phyloP scores from a whole-genome alignment of 2,888 invertebrate species.

The Timema podura region DNA sequence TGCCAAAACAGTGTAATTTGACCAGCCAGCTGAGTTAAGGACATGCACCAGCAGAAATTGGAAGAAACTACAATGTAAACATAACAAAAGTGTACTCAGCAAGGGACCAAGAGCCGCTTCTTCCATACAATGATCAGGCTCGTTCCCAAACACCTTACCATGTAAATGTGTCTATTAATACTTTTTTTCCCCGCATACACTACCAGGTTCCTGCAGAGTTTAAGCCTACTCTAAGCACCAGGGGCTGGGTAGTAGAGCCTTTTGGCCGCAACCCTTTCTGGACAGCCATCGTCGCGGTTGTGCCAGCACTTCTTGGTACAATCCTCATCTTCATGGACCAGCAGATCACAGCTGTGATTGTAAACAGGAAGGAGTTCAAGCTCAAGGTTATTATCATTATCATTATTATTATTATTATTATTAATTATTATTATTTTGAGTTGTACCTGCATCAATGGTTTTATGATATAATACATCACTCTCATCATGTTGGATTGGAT shows the following conservation, averaged over 20 bases:
- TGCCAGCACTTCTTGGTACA: conserved; percentile 91
- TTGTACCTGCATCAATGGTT: too few species aligned
- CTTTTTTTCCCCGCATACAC: too few species aligned
- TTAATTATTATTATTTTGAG: too few species aligned
- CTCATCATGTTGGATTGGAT: too few species aligned
- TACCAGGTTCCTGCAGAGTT: conserved; percentile 66
- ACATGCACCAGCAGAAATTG: too few species aligned
- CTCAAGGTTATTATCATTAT: conserved; percentile 58
- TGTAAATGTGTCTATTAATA: not conserved
- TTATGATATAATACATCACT: too few species aligned
- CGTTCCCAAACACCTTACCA: not conserved
- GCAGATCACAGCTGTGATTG: conserved; percentile 97
- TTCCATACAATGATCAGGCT: not conserved
- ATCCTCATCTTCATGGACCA: conserved; percentile 99
- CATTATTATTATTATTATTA: too few species aligned
- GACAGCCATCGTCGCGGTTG: conserved; percentile 75
- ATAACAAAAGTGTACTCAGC: too few species aligned
- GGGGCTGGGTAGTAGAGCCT: conserved; percentile 78
- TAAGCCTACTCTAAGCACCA: conserved; percentile 70
- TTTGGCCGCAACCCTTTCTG: conserved; percentile 81
- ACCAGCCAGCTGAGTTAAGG: too few species aligned
- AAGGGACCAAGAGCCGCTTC: not conserved
- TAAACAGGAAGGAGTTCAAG: conserved; percentile 97
- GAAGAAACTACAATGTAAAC: too few species aligned
- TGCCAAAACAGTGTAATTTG: too few species aligned